Evolutionary conservation across 2,113 vertebrate genomes (phyloP), one percentile per base, ranked within the genome.

Genomic region (Reinhardtius hippoglossoides): DNA sequence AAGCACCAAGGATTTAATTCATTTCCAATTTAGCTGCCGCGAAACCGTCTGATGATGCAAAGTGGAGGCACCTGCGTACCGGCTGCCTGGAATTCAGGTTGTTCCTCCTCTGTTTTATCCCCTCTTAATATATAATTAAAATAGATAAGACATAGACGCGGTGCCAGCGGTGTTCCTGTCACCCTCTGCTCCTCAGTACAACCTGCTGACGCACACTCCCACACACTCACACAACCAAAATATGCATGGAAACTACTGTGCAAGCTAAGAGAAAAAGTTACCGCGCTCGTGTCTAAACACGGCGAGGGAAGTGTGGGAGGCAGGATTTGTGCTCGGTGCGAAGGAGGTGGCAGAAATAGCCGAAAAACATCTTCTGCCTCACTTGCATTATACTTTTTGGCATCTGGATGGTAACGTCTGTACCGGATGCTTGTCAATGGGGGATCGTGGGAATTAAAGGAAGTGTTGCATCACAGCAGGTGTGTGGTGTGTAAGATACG

Each of bases 11-110:
- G 26, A 68, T 77, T 60, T 52, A 37, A 80, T 71, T 74, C 31
- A 54, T 61, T 80, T 78, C 59, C 71, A 82, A 72, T 70, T 67
- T 67, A 42, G 23, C 52, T 24, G 68, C 21, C 35, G 50, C 50
- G 26, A 52, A n/a, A 31, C 56, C 67, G 44, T 42, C 70, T 78
- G 71, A 84, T 67, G 50, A 69, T 68, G 64, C 35, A 76, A 72
- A 82, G 78, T 69, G 60, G 48, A 72, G 76, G 67, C 68, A 84
- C 81, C 79, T 81, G 81, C 62, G 50, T 26, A 76, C 48, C 74
- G 78, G 61, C 50, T 76, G 31, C 56, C 57, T 82, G 54, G 65
- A 78, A 71, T 64, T 21, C 72, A 72, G 61, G 21, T 40, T 64
- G 60, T 78, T 78, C 63, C 18, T 35, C 2, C 21, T 27, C 50